Conservation (phyloP, 2,113 vertebrate genomes). For the Astur gentilis region DNA sequence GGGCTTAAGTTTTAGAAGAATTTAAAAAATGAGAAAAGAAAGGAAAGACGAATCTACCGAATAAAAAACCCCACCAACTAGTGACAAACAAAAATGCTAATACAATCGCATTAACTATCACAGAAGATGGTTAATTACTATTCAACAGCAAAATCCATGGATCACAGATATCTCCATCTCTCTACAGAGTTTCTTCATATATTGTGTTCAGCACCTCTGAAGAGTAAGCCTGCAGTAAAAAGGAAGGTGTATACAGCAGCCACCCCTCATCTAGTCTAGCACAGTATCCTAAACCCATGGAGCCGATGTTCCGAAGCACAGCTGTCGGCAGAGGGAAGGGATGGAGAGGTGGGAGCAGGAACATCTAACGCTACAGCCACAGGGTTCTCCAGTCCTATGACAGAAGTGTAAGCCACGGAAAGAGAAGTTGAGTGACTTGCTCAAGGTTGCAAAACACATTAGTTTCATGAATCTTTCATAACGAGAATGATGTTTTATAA, state of each 20-base stretch:
- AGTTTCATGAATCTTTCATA: constrained; percentile 28
- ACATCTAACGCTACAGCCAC: neutral
- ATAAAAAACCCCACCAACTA: neutral
- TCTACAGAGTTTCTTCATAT: neutral
- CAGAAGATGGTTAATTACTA: neutral
- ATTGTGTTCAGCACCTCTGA: neutral
- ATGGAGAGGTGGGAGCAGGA: neutral
- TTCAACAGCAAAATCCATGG: neutral
- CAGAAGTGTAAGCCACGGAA: neutral
- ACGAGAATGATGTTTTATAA: constrained; percentile 3
- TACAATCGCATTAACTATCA: neutral
- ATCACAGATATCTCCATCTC: neutral
- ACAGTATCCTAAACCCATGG: neutral
- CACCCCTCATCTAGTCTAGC: neutral
- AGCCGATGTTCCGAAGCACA: neutral
- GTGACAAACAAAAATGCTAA: neutral
- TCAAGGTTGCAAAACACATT: constrained; percentile 24
- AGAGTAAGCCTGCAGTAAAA: neutral
- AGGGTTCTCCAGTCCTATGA: neutral
- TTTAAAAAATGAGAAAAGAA: neutral
- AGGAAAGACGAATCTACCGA: neutral
- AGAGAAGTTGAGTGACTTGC: neutral
- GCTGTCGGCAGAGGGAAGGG: neutral
- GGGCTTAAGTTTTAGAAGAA: neutral
- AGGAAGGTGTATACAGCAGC: neutral